A percentile compares a stretch with the other conserved stretches of the same genome.
These are phyloP conservation scores for Eremophila alpestris DNA, from an alignment of 2,797 vertebrate species.

Conservation along the genomic window DNA sequence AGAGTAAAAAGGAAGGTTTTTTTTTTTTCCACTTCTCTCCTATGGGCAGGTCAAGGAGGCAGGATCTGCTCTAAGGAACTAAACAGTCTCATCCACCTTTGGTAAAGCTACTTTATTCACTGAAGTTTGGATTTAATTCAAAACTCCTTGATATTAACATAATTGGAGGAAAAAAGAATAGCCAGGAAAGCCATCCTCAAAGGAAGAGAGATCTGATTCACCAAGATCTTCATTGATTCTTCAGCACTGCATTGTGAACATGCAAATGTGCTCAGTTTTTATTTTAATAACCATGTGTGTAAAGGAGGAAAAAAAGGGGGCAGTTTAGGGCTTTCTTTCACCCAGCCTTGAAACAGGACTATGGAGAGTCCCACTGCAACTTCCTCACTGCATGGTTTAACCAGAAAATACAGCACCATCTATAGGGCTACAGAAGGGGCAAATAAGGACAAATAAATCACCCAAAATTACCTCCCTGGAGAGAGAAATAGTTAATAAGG, in stretches of 20 bases:
- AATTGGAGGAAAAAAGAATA: slow-evolving; percentile 44
- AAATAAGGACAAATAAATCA: background rate
- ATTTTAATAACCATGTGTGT: background rate
- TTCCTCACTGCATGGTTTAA: background rate
- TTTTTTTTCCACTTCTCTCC: slow-evolving; percentile 23
- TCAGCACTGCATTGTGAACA: slow-evolving; percentile 4
- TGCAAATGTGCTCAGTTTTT: slow-evolving; percentile 11
- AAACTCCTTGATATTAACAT: slow-evolving; percentile 61
- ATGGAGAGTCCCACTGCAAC: background rate
- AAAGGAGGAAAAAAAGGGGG: background rate
- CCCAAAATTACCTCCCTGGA: background rate
- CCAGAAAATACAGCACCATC: background rate
- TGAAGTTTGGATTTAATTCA: slow-evolving; percentile 67
- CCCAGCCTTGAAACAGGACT: background rate
- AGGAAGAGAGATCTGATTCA: background rate
- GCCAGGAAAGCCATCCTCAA: background rate
- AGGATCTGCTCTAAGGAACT: slow-evolving; percentile 63
- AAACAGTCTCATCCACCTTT: slow-evolving; percentile 55
- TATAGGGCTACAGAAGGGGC: background rate
- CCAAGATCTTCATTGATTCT: slow-evolving; percentile 15
- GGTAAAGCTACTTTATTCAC: slow-evolving; percentile 64
- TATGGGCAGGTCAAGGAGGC: slow-evolving; percentile 74
- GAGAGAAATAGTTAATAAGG: background rate
- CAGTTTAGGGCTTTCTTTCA: background rate
- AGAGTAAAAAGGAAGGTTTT: slow-evolving; percentile 61